Base-by-base conservation (phyloP, 2,888 invertebrate species). In the Apodemia zela region DNA sequence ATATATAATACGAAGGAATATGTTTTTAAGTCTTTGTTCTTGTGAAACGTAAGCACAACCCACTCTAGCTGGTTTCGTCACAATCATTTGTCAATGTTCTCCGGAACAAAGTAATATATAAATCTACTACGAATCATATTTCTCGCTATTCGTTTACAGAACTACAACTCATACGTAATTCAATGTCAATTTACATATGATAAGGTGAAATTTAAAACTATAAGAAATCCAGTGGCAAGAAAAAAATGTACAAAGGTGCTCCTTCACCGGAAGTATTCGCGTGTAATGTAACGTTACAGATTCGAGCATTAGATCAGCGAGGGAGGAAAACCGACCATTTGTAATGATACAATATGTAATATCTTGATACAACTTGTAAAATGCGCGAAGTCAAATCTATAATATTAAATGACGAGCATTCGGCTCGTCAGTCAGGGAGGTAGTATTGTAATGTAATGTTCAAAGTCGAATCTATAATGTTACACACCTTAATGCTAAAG, bases 131-230 rank as follows among this genome's bases (percentile, higher is more conserved):
- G 4, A 42, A 42, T 42, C 33, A 33, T 33, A 33, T 33, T 33
- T 33, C n/a, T 6, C 21, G 51, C 18, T 8, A 51, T 21, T 51
- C 11, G 51, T 21, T 18, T 10, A 21, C 51, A 4, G 13, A 17
- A 47, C 45, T 49, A 8, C 11, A 11, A 51, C 11, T 54, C 54
- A 25, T 54, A 54, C 54, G 54, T 13, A 54, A 54, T 54, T 29
- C 25, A 25, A 54, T 54, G 54, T 29, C 54, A 54, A 25, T 54
- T 45, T 54, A 5, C 29, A 54, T 54, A 13, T 1, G 25, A 54
- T 29, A 54, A 25, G 54, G 54, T 11, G 54, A 54, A 25, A 54
- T 54, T 6, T 25, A 2, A 15, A 42, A 42, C 42, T 42, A 15
- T 15, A 3, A 4, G 42, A 42, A 42, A 3, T 3, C 15, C 42